Percentiles rank a stretch among this genome's conserved stretches.
Conservation (phyloP, 2,888 invertebrate species). For the Phoenoteleia sp. region DNA sequence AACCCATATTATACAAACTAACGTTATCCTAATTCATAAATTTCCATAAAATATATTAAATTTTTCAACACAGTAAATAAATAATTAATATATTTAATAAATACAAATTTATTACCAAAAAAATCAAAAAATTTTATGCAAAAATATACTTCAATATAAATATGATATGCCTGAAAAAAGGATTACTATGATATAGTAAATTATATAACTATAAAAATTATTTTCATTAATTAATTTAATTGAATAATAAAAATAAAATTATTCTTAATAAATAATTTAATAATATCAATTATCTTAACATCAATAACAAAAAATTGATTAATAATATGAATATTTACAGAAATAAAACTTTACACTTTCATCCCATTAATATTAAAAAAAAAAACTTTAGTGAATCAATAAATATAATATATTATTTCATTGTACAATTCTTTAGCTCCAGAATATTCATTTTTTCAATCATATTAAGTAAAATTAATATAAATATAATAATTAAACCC, state of each 20-base stretch:
- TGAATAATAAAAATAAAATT: constrained; percentile 18
- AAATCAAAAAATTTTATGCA: constrained; percentile 89
- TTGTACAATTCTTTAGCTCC: constrained; percentile 91
- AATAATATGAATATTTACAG: constrained; percentile 83
- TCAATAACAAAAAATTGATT: constrained; percentile 51
- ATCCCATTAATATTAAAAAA: constrained; percentile 88
- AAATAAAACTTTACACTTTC: constrained; percentile 85
- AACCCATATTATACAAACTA: too few relatives aligned
- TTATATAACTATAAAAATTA: constrained; percentile 46
- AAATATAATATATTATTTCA: constrained; percentile 79
- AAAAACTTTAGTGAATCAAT: not conserved
- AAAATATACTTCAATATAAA: not conserved
- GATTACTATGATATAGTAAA: constrained; percentile 60
- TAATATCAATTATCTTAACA: constrained; percentile 1
- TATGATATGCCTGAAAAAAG: constrained; percentile 67
- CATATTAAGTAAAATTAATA: constrained; percentile 89
- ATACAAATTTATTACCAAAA: constrained; percentile 89
- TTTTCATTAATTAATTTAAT: constrained; percentile 39
- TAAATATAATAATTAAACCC: constrained; percentile 75
- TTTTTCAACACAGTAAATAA: too few relatives aligned
- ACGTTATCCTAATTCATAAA: too few relatives aligned
- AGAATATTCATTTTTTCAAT: too few relatives aligned
- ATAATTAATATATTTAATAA: too few relatives aligned
- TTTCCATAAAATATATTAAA: too few relatives aligned
- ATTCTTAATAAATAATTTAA: constrained; percentile 3